Evolutionary conservation across 1,140 invertebrate species (phyloP).

Genomic region (Aphis gossypii): DNA sequence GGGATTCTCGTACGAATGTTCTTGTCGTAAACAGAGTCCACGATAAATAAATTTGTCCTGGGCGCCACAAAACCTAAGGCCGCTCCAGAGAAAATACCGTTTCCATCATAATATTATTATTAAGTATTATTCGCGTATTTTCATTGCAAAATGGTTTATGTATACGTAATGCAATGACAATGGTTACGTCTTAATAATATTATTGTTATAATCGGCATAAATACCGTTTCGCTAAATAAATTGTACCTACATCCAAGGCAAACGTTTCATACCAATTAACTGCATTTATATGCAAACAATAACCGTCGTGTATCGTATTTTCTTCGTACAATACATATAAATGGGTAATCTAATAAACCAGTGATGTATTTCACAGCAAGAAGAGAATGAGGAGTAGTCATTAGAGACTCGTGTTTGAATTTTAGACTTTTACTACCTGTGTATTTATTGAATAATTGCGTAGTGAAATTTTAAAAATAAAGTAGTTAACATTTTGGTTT

Average conservation of each 20-base stretch:
- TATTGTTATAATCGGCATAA: not conserved
- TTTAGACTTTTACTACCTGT: not conserved
- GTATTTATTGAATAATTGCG: not conserved
- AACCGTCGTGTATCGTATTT: not conserved
- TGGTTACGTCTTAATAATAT: not conserved
- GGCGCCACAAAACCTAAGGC: not conserved
- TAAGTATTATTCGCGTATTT: not conserved
- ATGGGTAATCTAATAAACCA: no score
- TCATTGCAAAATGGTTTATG: not conserved
- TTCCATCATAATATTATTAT: not conserved
- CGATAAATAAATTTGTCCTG: not conserved
- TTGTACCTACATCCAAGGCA: not conserved
- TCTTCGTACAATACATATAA: no score
- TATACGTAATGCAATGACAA: not conserved
- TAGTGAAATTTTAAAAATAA: no score
- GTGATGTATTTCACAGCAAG: no score
- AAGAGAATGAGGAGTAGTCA: fast-evolving
- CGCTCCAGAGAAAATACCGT: no score
- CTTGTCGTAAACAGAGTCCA: not conserved
- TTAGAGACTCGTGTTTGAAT: not conserved
- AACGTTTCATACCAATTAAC: not conserved
- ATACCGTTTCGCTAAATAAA: not conserved
- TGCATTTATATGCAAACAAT: not conserved
- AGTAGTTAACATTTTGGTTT: not conserved
- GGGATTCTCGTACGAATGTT: not conserved